phyloP scores from a whole-genome alignment of 2,113 vertebrate genomes.

The Syngnathus scovelli region DNA sequence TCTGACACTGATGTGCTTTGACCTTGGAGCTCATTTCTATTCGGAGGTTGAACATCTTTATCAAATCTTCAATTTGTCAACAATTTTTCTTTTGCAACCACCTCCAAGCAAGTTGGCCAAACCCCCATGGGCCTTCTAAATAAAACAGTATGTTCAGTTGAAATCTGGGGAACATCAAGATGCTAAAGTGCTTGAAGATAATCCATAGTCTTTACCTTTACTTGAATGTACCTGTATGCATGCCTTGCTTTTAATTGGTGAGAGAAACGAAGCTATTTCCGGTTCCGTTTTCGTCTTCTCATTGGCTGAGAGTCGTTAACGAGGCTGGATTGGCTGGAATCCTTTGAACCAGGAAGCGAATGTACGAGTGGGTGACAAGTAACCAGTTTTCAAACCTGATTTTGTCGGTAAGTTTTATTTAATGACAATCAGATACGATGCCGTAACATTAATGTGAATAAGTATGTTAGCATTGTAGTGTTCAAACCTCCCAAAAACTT shows the following conservation, averaged over 20 bases:
- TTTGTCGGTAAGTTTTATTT: conserved; percentile 17
- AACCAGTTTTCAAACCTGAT: background rate
- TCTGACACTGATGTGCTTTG: background rate
- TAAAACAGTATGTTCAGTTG: too few species aligned
- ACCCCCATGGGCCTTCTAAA: too few species aligned
- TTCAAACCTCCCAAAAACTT: background rate
- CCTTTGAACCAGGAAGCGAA: conserved; percentile 24
- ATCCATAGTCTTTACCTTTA: too few species aligned
- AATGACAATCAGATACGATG: background rate
- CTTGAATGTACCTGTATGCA: background rate
- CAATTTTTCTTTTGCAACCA: too few species aligned
- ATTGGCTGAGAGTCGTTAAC: conserved; percentile 28
- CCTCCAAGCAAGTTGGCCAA: too few species aligned
- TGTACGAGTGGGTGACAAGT: background rate
- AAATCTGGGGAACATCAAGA: too few species aligned
- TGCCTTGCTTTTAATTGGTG: background rate
- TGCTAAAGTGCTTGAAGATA: too few species aligned
- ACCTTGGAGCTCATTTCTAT: too few species aligned
- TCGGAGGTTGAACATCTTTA: too few species aligned
- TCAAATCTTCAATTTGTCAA: too few species aligned
- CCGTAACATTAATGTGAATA: background rate
- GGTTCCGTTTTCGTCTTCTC: background rate
- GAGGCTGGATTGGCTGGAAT: conserved; percentile 39
- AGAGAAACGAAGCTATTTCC: background rate
- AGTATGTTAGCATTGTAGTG: background rate